Conservation (phyloP, 2,113 vertebrate species). For the Lonchura striata region DNA sequence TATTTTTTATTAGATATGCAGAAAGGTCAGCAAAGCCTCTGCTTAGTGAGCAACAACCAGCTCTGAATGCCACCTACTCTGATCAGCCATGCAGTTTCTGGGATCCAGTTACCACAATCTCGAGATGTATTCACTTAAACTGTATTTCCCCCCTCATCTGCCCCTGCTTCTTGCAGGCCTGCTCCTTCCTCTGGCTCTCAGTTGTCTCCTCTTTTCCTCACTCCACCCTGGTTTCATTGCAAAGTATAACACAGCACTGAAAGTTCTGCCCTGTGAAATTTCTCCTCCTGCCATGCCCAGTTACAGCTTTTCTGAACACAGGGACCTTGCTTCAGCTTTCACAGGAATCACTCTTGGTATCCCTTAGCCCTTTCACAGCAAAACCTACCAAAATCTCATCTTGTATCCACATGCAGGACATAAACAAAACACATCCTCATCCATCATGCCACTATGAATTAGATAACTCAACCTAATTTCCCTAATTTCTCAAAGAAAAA, state of each 20-base stretch:
- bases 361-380: background rate
- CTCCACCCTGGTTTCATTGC: background rate
- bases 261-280: background rate
- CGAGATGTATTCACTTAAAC: background rate
- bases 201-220: background rate
- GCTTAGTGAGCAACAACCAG: background rate
- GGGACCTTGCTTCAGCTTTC: background rate
- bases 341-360: background rate
- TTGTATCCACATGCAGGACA: background rate
- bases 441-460: slow-evolving; percentile 41
- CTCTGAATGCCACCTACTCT: background rate
- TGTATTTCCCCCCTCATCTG: background rate
- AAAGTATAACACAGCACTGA: background rate
- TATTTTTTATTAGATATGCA: background rate
- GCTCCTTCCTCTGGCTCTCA: background rate
- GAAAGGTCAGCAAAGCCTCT: background rate
- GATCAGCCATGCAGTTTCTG: background rate
- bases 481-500: slow-evolving; percentile 24
- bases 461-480: slow-evolving; percentile 26
- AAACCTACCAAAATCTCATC: slow-evolving; percentile 1
- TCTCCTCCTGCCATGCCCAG: background rate
- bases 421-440: slow-evolving; percentile 18
- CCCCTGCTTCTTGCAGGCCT: background rate
- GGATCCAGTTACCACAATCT: background rate
- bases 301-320: background rate